Evolutionary conservation across 2,113 vertebrate genomes (phyloP), one percentile per base, ranked within the genome.

Genomic region (Caranx ignobilis): DNA sequence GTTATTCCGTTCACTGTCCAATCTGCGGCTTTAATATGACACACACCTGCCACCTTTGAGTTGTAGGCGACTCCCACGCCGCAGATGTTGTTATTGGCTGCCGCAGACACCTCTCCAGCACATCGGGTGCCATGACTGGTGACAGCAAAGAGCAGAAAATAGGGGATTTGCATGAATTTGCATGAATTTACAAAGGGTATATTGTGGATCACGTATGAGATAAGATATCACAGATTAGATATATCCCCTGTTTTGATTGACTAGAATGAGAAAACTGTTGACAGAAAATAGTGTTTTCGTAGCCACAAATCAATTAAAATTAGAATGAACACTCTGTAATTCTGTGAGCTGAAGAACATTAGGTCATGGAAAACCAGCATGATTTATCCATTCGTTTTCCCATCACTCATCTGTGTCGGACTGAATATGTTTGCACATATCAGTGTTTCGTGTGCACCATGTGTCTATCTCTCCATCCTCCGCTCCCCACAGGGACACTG

Each of bases 31-130:
- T 62, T 35, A 75, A 71, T 26, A 16, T 84, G 82, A 87, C 84
- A 88, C 91, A 0, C 95, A 99, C 98, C 98, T 96, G 98, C 98
- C 59, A 99, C 98, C 89, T 97, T 97, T 77, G 98, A 99, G 91
- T 97, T 97, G 92, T 98, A 99, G 0, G 98, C 98, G 21, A 99
- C 98, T 63, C 98, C 98, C 54, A 99, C 97, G 0, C 98, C 98
- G 32, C 98, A 99, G 91, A 99, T 98, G 88, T 99, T 97, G 94
- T 99, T 99, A 93, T 99, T 98, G 88, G 98, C 97, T 31, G 96
- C 96, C 0, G 98, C 98, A 64, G 98, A 99, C 65, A 99, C 98
- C 91, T 99, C 98, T 71, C 98, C 98, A 0, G 98, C 98, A 91
- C 98, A 99, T 52, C 98, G 94, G 4, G 98, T 99, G 76, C 98